Evolutionary conservation across 53 echinoderm and acorn worm genomes (phyloP).

Genomic region (Glandiceps talaboti): DNA sequence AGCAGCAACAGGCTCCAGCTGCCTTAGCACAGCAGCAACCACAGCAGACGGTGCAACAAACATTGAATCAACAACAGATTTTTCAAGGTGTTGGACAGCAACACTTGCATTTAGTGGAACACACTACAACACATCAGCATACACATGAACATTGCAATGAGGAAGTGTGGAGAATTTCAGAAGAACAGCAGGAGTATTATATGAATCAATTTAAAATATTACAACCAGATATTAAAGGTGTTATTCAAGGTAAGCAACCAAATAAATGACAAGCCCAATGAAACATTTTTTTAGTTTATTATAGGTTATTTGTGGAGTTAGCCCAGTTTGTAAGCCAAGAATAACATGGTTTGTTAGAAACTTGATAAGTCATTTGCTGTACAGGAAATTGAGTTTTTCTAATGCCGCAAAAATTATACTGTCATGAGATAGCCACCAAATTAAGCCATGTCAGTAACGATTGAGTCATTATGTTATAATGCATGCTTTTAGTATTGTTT

Average conservation of each 20-base stretch:
- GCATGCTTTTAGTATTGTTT: too few relatives aligned
- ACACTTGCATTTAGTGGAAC: not conserved
- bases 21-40: not conserved
- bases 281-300: too few relatives aligned
- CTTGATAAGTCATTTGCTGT: too few relatives aligned
- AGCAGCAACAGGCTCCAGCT: not conserved
- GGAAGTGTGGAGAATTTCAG: slow-evolving; percentile 76
- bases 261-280: too few relatives aligned
- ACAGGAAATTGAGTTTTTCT: too few relatives aligned
- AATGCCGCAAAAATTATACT: too few relatives aligned
- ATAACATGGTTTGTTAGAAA: too few relatives aligned
- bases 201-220: slow-evolving; percentile 69
- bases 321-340: too few relatives aligned
- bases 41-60: not conserved
- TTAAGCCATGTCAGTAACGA: too few relatives aligned
- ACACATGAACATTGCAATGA: slow-evolving; percentile 22
- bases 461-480: too few relatives aligned
- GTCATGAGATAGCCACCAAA: too few relatives aligned
- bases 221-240: slow-evolving; percentile 51
- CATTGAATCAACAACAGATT: not conserved
- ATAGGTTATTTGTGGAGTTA: too few relatives aligned
- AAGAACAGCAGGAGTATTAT: slow-evolving; percentile 75
- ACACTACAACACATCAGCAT: not conserved
- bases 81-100: not conserved
- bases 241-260: slow-evolving; percentile 59